Evolutionary conservation across 2,797 vertebrate genomes (phyloP).

Genomic region (Danio kyathit): DNA sequence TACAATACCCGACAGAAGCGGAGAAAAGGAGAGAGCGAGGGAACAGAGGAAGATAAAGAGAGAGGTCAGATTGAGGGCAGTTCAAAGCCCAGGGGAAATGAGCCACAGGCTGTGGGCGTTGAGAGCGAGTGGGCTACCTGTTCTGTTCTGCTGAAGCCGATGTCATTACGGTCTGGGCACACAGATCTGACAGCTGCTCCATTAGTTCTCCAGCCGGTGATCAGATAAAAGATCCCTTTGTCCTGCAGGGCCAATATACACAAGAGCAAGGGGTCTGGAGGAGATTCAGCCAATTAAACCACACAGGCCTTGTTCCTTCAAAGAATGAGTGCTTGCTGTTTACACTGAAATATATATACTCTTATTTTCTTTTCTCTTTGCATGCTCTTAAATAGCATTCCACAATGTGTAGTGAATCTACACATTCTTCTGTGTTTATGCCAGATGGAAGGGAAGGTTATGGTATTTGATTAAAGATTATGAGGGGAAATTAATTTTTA

Average conservation of each 20-base stretch:
- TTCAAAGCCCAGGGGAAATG: constrained; percentile 60
- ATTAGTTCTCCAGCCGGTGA: constrained; percentile 42
- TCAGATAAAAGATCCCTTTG: constrained; percentile 50
- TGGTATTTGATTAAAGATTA: too few relatives aligned
- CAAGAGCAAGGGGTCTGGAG: constrained; percentile 28
- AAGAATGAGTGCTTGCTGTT: constrained; percentile 18
- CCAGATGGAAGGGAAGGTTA: too few relatives aligned
- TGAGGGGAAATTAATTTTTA: too few relatives aligned
- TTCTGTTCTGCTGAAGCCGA: constrained; percentile 54
- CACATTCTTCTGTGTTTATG: not conserved
- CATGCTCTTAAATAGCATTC: not conserved
- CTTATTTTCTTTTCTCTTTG: not conserved
- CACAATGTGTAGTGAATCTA: not conserved
- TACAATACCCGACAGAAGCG: constrained; percentile 1
- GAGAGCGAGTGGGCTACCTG: constrained; percentile 56
- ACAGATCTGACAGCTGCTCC: constrained; percentile 53
- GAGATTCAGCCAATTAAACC: constrained; percentile 47
- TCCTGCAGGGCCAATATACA: constrained; percentile 31
- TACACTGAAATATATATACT: constrained; percentile 8
- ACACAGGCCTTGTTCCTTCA: constrained; percentile 1
- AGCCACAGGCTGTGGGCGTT: constrained; percentile 58
- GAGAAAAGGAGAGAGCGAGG: not conserved
- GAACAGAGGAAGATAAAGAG: constrained; percentile 29
- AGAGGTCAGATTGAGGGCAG: constrained; percentile 57
- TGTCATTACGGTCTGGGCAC: constrained; percentile 58